A percentile compares a stretch with the other conserved stretches of the same genome.
Conservation (phyloP, 2,113 vertebrate species). For the Quiscalus mexicanus region DNA sequence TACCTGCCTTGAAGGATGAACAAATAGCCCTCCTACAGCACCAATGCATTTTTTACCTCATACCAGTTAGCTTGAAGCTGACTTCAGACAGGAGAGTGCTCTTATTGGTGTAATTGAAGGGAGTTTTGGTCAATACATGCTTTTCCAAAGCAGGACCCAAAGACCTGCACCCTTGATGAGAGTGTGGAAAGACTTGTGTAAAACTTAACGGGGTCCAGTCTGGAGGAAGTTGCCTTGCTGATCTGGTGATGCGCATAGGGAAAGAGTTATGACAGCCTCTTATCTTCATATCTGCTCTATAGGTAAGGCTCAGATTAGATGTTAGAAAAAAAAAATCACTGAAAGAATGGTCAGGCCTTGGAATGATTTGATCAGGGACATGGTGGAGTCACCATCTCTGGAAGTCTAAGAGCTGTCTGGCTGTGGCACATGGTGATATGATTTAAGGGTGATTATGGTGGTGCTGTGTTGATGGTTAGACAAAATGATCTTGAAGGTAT, state of each 20-base stretch:
- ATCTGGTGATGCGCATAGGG: rapidly evolving
- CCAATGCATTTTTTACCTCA: background rate
- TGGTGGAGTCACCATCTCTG: background rate
- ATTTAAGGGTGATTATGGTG: background rate
- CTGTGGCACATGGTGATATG: background rate
- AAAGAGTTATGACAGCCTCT: background rate
- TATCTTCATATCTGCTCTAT: background rate
- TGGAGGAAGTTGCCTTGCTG: background rate
- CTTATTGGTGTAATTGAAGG: background rate
- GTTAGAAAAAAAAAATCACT: rapidly evolving
- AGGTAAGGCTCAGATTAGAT: background rate
- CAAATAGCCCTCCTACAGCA: background rate
- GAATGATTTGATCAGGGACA: background rate
- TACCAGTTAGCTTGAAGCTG: background rate
- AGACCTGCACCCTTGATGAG: background rate
- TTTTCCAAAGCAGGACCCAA: background rate
- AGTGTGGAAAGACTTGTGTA: background rate
- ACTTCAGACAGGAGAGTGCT: background rate
- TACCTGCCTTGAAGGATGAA: background rate
- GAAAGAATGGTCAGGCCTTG: background rate
- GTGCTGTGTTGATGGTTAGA: background rate
- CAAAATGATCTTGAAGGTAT: background rate
- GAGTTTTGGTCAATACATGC: background rate
- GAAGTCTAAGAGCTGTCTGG: background rate
- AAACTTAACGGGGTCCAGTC: background rate